Conservation (phyloP, 2,888 invertebrate species). For the Eupeodes latifasciatus region DNA sequence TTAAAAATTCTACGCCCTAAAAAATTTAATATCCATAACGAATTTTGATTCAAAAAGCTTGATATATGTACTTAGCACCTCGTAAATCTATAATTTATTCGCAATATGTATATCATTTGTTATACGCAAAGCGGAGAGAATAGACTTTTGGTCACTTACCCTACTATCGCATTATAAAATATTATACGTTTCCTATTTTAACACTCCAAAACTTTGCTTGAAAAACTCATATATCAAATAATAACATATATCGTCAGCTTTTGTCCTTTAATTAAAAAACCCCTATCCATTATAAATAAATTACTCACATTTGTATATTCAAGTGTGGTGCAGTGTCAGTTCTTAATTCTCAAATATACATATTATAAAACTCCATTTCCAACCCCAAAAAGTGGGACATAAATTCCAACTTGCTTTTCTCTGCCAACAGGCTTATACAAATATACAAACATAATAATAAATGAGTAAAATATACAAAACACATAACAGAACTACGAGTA, state of each 20-base stretch:
- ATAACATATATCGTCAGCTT: not conserved
- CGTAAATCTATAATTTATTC: too few relatives aligned
- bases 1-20: too few relatives aligned
- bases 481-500: conserved; percentile 14
- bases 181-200: not conserved
- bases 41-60: too few relatives aligned
- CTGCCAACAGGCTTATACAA: not conserved
- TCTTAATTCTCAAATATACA: not conserved
- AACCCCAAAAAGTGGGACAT: conserved; percentile 46
- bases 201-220: not conserved
- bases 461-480: conserved; percentile 26
- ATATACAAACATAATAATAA: conserved; percentile 7
- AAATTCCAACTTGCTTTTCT: conserved; percentile 60
- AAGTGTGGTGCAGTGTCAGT: conserved; percentile 42
- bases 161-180: not conserved
- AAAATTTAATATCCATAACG: too few relatives aligned
- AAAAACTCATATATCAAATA: conserved; percentile 18
- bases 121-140: not conserved
- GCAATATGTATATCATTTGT: too few relatives aligned
- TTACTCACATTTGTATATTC: too few relatives aligned
- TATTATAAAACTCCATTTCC: not conserved
- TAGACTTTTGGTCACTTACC: not conserved
- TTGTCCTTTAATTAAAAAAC: conserved; percentile 64
- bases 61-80: too few relatives aligned
- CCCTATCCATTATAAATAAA: not conserved